These are phyloP conservation scores for Tricholaema leucomelas DNA, from an alignment of 2,113 vertebrate species.

Conservation along the genomic window DNA sequence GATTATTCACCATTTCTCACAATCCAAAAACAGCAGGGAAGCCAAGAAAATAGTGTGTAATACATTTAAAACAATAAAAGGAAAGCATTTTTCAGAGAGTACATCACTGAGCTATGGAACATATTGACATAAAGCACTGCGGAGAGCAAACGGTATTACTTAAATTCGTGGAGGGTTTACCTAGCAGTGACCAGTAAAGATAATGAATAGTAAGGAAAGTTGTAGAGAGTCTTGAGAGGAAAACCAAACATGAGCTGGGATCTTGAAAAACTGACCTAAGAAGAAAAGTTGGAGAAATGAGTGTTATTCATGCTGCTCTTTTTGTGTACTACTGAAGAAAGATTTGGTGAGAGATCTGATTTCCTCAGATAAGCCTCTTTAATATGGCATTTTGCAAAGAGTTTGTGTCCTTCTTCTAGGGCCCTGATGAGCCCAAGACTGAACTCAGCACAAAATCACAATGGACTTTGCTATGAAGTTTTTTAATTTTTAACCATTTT, in stretches of 20 bases:
- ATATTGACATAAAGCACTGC: not conserved
- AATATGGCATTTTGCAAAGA: not conserved
- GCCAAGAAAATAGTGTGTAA: constrained; percentile 17
- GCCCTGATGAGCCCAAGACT: not conserved
- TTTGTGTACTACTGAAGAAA: not conserved
- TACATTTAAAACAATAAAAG: constrained; percentile 23
- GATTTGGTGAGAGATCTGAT: not conserved
- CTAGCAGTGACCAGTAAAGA: not conserved
- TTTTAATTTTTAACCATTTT: not conserved
- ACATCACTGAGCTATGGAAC: not conserved
- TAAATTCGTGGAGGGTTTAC: not conserved
- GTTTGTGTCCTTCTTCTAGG: not conserved
- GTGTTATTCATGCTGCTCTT: not conserved
- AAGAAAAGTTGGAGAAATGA: not conserved
- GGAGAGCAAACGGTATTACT: not conserved
- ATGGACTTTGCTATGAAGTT: not conserved
- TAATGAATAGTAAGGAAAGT: not conserved
- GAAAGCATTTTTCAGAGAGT: not conserved
- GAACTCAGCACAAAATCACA: not conserved
- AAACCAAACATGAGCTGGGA: not conserved
- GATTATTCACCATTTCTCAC: constrained; percentile 33
- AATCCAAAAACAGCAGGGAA: not conserved
- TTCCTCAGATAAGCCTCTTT: not conserved
- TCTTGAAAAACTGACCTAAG: not conserved
- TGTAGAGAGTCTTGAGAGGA: not conserved